A percentile compares a stretch with the other conserved stretches of the same genome.
Evolutionary conservation across 2,888 invertebrate species (phyloP).

Genomic region (Brachyopa scutellaris): DNA sequence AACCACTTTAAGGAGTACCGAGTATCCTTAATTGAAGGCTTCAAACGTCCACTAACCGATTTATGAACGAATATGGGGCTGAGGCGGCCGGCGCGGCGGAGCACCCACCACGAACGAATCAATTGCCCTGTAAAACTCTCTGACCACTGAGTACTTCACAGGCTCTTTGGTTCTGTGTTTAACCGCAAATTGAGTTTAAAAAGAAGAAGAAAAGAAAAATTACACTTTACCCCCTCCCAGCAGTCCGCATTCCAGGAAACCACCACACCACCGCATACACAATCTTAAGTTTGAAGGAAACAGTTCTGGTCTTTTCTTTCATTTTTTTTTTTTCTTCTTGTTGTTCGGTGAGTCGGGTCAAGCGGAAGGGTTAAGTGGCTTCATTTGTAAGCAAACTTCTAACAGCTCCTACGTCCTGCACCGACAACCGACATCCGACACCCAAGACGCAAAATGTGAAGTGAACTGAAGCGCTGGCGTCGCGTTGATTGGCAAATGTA

Average conservation of each 20-base stretch:
- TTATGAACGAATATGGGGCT: constrained; percentile 35
- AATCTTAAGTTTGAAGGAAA: constrained; percentile 43
- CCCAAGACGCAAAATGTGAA: constrained; percentile 15
- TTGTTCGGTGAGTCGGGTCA: constrained; percentile 33
- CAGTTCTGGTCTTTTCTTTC: too few relatives aligned
- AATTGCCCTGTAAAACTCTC: constrained; percentile 43
- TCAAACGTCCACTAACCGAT: constrained; percentile 62
- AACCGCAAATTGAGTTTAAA: constrained; percentile 62
- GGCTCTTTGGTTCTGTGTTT: constrained; percentile 37
- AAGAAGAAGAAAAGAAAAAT: constrained; percentile 28
- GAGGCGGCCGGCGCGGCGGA: not conserved
- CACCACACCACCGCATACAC: constrained; percentile 4
- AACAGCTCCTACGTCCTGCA: constrained; percentile 1
- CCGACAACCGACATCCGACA: not conserved
- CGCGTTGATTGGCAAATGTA: constrained; percentile 56
- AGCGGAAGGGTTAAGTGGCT: constrained; percentile 63
- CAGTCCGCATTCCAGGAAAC: constrained; percentile 3
- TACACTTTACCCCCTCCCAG: too few relatives aligned
- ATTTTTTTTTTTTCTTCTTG: constrained; percentile 32
- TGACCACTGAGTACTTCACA: constrained; percentile 49
- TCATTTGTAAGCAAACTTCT: constrained; percentile 53
- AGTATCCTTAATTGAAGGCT: constrained; percentile 55
- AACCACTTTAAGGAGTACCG: constrained; percentile 33
- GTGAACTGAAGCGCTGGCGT: constrained; percentile 14
- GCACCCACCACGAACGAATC: constrained; percentile 18